Evolutionary conservation across 92 coral and sea anemone species (phyloP).

Genomic region (Galaxea fascicularis): DNA sequence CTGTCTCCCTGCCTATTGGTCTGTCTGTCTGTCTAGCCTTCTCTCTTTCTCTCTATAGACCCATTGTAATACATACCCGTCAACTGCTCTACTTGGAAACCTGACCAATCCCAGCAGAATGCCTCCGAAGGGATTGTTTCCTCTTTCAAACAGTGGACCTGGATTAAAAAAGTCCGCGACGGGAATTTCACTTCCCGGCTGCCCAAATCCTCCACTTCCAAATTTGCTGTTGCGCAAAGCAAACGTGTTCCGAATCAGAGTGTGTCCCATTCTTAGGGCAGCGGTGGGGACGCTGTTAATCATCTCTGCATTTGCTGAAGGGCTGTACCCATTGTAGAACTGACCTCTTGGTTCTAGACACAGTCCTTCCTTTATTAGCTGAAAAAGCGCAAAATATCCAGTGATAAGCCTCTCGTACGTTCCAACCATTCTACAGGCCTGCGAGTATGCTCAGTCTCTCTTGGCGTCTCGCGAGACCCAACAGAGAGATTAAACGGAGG

Average conservation of each 20-base stretch:
- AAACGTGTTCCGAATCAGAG: slow-evolving; percentile 76
- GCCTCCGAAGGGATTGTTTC: background rate
- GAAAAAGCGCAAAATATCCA: background rate
- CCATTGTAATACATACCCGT: background rate
- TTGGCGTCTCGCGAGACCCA: no score
- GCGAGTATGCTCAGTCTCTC: no score
- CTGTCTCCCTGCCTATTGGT: no score
- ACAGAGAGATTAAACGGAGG: no score
- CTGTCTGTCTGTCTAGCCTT: background rate
- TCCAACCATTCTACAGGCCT: background rate
- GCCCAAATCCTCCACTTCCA: background rate
- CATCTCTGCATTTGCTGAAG: slow-evolving; percentile 61
- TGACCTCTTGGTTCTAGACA: background rate
- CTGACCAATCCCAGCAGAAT: background rate
- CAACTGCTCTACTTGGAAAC: background rate
- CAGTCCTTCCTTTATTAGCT: background rate
- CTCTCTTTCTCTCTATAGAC: no score
- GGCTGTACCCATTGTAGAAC: slow-evolving; percentile 58
- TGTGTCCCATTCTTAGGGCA: slow-evolving; percentile 89
- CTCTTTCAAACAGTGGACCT: background rate
- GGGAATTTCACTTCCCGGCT: background rate
- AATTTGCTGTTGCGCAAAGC: background rate
- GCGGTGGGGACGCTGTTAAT: slow-evolving; percentile 83
- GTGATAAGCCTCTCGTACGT: background rate
- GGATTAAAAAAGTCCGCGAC: slow-evolving; percentile 5